Conservation (phyloP, 2,888 invertebrate genomes). For the Drosophila picticornis region DNA sequence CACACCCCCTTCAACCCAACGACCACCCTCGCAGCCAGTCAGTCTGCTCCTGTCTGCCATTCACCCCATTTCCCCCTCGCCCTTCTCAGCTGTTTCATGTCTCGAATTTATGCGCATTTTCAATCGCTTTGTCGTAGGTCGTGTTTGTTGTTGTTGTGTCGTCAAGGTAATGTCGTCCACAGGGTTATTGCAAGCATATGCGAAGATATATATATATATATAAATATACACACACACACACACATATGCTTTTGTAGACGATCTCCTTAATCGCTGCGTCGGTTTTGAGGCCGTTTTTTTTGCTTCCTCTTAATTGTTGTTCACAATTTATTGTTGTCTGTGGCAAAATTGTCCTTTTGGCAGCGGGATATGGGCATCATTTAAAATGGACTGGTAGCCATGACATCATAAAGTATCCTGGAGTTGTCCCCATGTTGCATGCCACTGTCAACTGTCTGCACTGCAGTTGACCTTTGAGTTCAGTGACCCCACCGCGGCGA, state of each 20-base stretch:
- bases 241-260: constrained; percentile 18
- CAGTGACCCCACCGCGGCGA: constrained; percentile 48
- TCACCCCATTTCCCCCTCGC: constrained; percentile 3
- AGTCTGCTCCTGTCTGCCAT: constrained; percentile 50
- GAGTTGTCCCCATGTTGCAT: constrained; percentile 23
- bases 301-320: constrained; percentile 37
- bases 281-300: constrained; percentile 5
- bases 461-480: constrained; percentile 71
- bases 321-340: constrained; percentile 27
- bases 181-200: constrained; percentile 55
- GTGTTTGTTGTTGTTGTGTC: constrained; percentile 74
- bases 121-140: constrained; percentile 81
- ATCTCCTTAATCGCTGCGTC: constrained; percentile 33
- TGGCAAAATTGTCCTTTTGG: constrained; percentile 23
- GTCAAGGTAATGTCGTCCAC: constrained; percentile 78
- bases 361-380: constrained; percentile 30
- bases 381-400: constrained; percentile 40
- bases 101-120: constrained; percentile 78
- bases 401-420: constrained; percentile 63
- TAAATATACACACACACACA: background rate
- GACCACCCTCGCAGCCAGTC: constrained; percentile 9
- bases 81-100: constrained; percentile 11
- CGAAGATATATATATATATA: background rate
- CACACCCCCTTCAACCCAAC: constrained; percentile 17
- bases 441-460: constrained; percentile 32